These are phyloP conservation scores for Grallaria varia DNA, from an alignment of 2,113 vertebrate genomes.

Conservation along the genomic window DNA sequence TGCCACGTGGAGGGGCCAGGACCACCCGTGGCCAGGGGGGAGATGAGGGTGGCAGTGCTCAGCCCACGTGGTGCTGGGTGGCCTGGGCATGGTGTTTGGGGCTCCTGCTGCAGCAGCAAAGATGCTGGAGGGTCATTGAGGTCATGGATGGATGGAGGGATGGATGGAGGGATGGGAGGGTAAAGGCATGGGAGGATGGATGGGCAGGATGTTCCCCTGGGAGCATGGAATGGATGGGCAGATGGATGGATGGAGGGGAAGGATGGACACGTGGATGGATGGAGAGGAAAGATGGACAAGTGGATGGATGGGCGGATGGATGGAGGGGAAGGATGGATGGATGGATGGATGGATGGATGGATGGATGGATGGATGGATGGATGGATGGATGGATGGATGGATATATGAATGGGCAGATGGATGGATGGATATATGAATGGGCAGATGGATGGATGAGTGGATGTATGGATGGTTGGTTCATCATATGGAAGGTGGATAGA, in stretches of 20 bases:
- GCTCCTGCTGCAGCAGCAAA: fast-evolving
- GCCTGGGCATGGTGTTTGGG: fast-evolving
- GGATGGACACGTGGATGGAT: too few species aligned
- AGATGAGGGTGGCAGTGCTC: neutral
- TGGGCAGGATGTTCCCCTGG: neutral
- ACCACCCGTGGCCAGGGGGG: neutral
- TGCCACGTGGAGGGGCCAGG: fast-evolving
- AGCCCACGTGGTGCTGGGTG: fast-evolving
- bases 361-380: too few species aligned
- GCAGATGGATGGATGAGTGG: too few species aligned
- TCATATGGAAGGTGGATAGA: neutral
- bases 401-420: neutral
- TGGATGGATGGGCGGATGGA: neutral
- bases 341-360: too few species aligned
- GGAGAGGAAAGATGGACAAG: too few species aligned
- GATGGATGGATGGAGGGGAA: neutral
- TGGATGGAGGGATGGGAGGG: too few species aligned
- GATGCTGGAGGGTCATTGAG: fast-evolving
- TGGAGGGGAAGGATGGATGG: too few species aligned
- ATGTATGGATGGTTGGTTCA: neutral
- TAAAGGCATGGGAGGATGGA: fast-evolving
- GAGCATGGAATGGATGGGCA: too few species aligned
- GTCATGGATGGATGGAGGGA: neutral
- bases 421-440: neutral
- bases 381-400: neutral